Evolutionary conservation across 2,888 invertebrate species (phyloP).

Genomic region (Drosophila algonquin): DNA sequence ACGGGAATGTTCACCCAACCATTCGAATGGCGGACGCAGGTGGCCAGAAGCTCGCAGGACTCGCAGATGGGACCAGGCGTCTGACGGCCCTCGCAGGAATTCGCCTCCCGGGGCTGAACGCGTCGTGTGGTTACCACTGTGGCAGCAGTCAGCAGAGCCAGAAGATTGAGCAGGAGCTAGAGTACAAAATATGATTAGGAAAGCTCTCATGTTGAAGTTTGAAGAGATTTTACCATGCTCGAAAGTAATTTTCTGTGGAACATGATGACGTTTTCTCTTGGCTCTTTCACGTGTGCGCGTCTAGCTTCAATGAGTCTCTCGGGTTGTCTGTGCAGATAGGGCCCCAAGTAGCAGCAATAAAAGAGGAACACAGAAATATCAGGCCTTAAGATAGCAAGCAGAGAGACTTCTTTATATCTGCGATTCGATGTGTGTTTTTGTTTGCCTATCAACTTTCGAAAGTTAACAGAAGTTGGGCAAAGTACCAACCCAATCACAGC

Average conservation of each 20-base stretch:
- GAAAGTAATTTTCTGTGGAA: constrained; percentile 41
- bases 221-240: constrained; percentile 41
- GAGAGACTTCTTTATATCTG: constrained; percentile 20
- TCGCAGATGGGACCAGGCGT: constrained; percentile 82
- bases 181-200: neutral
- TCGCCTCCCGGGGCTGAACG: constrained; percentile 80
- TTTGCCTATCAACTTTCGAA: constrained; percentile 65
- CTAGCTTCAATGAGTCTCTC: constrained; percentile 48
- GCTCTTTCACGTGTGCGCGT: constrained; percentile 45
- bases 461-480: constrained; percentile 54
- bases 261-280: constrained; percentile 47
- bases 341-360: constrained; percentile 48
- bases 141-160: constrained; percentile 35
- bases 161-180: constrained; percentile 51
- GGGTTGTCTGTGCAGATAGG: constrained; percentile 63
- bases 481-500: constrained; percentile 49
- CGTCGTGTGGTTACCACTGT: constrained; percentile 48
- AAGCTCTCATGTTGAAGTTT: neutral
- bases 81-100: constrained; percentile 78
- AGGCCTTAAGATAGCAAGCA: constrained; percentile 52
- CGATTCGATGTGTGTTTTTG: constrained; percentile 23
- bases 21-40: constrained; percentile 81
- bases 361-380: constrained; percentile 49
- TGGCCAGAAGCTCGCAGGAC: constrained; percentile 82
- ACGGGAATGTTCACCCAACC: constrained; percentile 83